Percentiles rank a stretch among this genome's conserved stretches.
Conservation (phyloP, 2,888 invertebrate species). For the Psylliodes chrysocephalus region DNA sequence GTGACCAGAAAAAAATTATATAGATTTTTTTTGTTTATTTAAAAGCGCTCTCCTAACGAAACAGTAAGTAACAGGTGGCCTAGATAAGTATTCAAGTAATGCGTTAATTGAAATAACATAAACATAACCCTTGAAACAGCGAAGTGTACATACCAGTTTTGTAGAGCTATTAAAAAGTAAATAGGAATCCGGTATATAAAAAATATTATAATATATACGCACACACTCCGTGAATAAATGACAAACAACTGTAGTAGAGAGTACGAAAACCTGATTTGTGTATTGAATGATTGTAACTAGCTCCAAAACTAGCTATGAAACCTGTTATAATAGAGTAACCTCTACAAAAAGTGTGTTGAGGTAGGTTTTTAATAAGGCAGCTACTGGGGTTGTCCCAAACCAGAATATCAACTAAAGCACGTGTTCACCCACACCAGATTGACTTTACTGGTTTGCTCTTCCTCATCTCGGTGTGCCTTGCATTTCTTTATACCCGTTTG, state of each 20-base stretch:
- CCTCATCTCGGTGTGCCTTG: slow-evolving; percentile 40
- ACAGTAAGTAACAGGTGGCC: background rate
- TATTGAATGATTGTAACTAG: slow-evolving; percentile 57
- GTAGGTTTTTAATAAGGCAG: slow-evolving; percentile 58
- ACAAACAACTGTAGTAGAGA: slow-evolving; percentile 40
- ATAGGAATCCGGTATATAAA: slow-evolving; percentile 29
- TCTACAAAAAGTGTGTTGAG: slow-evolving; percentile 58
- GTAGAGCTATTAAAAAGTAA: slow-evolving; percentile 32
- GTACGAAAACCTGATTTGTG: slow-evolving; percentile 55
- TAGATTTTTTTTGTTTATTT: too few species aligned
- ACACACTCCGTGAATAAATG: slow-evolving; percentile 36
- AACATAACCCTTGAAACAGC: slow-evolving; percentile 11
- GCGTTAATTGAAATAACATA: background rate
- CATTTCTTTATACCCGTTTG: slow-evolving; percentile 45
- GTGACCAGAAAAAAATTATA: too few species aligned
- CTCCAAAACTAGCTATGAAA: slow-evolving; percentile 57
- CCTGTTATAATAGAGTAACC: slow-evolving; percentile 58
- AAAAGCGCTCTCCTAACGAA: too few species aligned
- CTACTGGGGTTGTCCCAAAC: slow-evolving; percentile 57
- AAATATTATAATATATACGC: slow-evolving; percentile 33
- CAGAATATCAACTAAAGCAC: slow-evolving; percentile 56
- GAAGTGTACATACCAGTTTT: slow-evolving; percentile 28
- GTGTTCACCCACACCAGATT: slow-evolving; percentile 53
- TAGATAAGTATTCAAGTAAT: too few species aligned
- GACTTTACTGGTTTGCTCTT: slow-evolving; percentile 44